These are phyloP conservation scores for Ellobium chinense DNA, from an alignment of 2,888 invertebrate species.

Conservation along the genomic window DNA sequence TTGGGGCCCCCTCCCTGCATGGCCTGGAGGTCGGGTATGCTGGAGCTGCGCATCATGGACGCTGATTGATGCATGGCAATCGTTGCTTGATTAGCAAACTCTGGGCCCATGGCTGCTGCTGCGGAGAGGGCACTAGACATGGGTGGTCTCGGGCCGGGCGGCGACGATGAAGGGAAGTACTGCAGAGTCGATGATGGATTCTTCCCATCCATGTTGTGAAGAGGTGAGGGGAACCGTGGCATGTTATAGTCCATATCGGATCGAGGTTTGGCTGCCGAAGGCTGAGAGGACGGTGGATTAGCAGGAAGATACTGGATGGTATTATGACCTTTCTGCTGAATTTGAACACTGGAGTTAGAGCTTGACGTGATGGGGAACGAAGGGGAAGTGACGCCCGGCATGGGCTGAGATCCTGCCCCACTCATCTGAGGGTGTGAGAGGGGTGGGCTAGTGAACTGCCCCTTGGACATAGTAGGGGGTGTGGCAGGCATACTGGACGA, in stretches of 20 bases:
- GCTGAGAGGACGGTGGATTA: slow-evolving; percentile 86
- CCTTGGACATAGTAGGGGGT: slow-evolving; percentile 44
- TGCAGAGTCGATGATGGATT: slow-evolving; percentile 86
- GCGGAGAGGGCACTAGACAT: slow-evolving; percentile 43
- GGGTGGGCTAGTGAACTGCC: slow-evolving; percentile 51
- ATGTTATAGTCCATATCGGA: slow-evolving; percentile 79
- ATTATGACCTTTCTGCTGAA: slow-evolving; percentile 97
- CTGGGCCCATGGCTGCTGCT: slow-evolving; percentile 55
- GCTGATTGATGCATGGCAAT: slow-evolving; percentile 61
- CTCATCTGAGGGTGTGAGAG: slow-evolving; percentile 46
- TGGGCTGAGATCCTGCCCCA: slow-evolving; percentile 48
- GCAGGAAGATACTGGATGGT: slow-evolving; percentile 98
- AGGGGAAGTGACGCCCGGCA: slow-evolving; percentile 60
- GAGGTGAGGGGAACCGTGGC: slow-evolving; percentile 93
- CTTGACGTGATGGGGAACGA: slow-evolving; percentile 62
- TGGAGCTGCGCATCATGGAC: slow-evolving; percentile 55
- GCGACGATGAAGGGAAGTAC: slow-evolving; percentile 82
- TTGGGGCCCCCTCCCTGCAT: slow-evolving; percentile 64
- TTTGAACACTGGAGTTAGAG: slow-evolving; percentile 88
- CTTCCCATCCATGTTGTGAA: slow-evolving; percentile 86
- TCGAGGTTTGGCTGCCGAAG: slow-evolving; percentile 26
- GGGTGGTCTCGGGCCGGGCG: slow-evolving; percentile 40
- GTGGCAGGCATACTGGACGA: slow-evolving; percentile 34
- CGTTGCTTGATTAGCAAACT: slow-evolving; percentile 50
- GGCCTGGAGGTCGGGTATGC: slow-evolving; percentile 52